Conservation (phyloP, 1,140 invertebrate genomes). For the Aphelenchoides fujianensis region DNA sequence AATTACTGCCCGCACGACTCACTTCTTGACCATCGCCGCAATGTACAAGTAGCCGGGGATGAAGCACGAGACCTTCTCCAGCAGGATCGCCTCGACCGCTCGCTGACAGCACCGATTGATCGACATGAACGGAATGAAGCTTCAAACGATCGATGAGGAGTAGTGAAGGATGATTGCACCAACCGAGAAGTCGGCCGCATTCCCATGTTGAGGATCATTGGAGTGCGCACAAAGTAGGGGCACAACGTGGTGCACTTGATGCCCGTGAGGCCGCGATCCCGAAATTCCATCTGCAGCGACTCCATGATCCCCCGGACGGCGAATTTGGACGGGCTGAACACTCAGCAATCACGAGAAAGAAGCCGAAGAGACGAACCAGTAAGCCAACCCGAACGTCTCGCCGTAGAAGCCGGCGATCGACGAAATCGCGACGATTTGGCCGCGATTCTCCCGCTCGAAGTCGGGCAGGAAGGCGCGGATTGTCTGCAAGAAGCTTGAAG, state of each 20-base stretch:
- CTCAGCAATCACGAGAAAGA: no score
- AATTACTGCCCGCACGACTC: conserved; percentile 24
- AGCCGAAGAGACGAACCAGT: conserved; percentile 43
- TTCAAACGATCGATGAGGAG: no score
- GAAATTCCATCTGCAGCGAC: conserved; percentile 58
- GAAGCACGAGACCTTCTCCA: conserved; percentile 58
- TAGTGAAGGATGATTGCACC: no score
- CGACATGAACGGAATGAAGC: conserved; percentile 60
- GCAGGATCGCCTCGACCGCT: conserved; percentile 57
- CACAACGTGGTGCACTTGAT: conserved; percentile 58
- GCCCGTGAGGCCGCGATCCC: conserved; percentile 51
- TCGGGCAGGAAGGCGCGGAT: conserved; percentile 55
- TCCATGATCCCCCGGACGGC: conserved; percentile 62
- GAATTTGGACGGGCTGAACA: conserved; percentile 57
- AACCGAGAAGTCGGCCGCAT: conserved; percentile 58
- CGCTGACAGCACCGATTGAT: conserved; percentile 47
- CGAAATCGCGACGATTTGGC: conserved; percentile 60
- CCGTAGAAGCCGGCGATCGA: conserved; percentile 60
- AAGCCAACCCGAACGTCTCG: conserved; percentile 60
- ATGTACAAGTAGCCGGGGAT: conserved; percentile 45
- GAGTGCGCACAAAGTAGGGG: conserved; percentile 60
- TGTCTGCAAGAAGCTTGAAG: conserved; percentile 55
- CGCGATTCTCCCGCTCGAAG: conserved; percentile 51
- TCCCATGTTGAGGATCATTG: conserved; percentile 56
- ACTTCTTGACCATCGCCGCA: conserved; percentile 36